phyloP scores from a whole-genome alignment of 1,140 invertebrate species.

The Nephila pilipes region DNA sequence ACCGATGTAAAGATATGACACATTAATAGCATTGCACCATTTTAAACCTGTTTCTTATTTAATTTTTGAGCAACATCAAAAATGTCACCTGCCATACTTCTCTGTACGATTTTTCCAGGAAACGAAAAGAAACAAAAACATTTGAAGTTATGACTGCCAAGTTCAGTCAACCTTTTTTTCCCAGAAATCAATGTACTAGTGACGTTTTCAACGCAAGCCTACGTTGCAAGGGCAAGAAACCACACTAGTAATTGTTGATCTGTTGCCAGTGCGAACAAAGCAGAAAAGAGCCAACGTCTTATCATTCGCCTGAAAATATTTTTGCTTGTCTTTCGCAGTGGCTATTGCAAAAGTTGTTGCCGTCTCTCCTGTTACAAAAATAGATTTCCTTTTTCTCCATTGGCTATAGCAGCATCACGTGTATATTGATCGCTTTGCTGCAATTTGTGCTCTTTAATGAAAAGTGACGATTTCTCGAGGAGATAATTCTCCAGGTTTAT shows the following conservation, averaged over 20 bases:
- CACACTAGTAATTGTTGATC: not conserved
- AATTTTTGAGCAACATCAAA: not conserved
- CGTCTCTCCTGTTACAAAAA: not conserved
- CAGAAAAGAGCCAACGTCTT: conserved; percentile 30
- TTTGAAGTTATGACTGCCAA: not conserved
- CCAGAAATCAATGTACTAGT: not conserved
- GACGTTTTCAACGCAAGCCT: not conserved
- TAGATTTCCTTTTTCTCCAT: not conserved
- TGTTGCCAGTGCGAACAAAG: conserved; percentile 46
- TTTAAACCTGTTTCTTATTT: no score
- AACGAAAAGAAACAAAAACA: not conserved
- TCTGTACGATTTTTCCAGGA: not conserved
- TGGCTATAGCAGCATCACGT: not conserved
- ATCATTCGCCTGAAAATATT: conserved; percentile 26
- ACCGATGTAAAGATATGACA: no score
- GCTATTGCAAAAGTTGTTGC: conserved; percentile 18
- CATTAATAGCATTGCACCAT: no score
- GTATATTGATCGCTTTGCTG: conserved; percentile 6
- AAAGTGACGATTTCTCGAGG: not conserved
- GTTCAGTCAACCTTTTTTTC: conserved; percentile 48
- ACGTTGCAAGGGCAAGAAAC: conserved; percentile 13
- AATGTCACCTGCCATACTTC: not conserved
- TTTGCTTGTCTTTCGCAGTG: conserved; percentile 32
- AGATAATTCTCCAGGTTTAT: not conserved
- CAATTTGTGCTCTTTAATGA: not conserved